These are phyloP conservation scores for Oceanites oceanicus DNA, from an alignment of 2,113 vertebrate species.

Conservation along the genomic window DNA sequence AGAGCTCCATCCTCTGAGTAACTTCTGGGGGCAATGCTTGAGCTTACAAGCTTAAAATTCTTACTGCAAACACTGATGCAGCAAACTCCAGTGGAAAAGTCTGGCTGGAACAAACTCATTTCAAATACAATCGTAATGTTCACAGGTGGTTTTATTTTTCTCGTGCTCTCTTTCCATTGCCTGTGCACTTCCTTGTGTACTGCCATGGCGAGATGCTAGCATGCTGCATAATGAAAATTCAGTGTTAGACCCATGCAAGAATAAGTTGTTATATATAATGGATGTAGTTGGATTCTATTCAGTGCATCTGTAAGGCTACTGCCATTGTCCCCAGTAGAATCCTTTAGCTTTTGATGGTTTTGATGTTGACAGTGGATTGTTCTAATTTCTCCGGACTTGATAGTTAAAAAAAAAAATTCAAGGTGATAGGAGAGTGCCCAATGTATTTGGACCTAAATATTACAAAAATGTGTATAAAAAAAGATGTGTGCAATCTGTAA, in stretches of 20 bases:
- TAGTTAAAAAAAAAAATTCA: background rate
- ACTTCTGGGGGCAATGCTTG: background rate
- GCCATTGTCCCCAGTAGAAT: background rate
- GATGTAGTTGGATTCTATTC: background rate
- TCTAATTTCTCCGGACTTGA: background rate
- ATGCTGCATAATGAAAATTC: background rate
- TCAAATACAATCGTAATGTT: background rate
- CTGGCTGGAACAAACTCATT: background rate
- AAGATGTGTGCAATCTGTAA: background rate
- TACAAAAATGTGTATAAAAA: background rate
- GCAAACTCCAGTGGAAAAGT: background rate
- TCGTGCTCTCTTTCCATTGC: background rate
- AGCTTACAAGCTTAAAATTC: background rate
- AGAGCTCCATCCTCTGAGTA: background rate
- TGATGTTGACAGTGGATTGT: background rate
- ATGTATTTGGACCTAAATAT: background rate
- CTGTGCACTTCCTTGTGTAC: background rate
- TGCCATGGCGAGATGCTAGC: background rate
- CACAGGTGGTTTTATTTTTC: background rate
- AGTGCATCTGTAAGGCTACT: background rate
- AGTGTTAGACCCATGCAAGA: background rate
- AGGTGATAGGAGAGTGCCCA: background rate
- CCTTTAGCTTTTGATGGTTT: background rate
- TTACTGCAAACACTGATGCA: background rate
- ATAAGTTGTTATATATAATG: background rate